phyloP scores from a whole-genome alignment of 2,888 invertebrate genomes.

The Sesamia inferens region DNA sequence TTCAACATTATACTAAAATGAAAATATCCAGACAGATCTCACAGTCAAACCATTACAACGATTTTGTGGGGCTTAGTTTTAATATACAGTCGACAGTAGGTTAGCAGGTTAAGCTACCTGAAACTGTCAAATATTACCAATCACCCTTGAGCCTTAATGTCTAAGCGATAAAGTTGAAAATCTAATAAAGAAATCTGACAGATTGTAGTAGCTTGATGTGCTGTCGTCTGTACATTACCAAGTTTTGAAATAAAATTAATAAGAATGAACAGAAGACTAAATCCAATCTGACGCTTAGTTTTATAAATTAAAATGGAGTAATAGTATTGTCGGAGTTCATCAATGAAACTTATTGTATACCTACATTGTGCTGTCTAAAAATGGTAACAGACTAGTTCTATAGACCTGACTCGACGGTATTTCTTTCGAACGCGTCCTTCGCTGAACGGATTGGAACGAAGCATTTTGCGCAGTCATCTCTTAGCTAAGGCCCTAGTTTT shows the following conservation, averaged over 20 bases:
- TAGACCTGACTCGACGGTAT: constrained; percentile 48
- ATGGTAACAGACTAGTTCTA: constrained; percentile 25
- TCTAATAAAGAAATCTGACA: too few species aligned
- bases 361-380: constrained; percentile 25
- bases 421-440: constrained; percentile 40
- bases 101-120: too few species aligned
- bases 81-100: too few species aligned
- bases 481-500: constrained; percentile 36
- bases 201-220: too few species aligned
- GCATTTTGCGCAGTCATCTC: constrained; percentile 54
- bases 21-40: background rate
- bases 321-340: constrained; percentile 28
- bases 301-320: constrained; percentile 14
- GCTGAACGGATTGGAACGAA: constrained; percentile 38
- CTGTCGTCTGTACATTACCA: too few species aligned
- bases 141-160: too few species aligned
- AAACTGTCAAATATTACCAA: too few species aligned
- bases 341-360: constrained; percentile 44
- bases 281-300: constrained; percentile 11
- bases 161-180: too few species aligned
- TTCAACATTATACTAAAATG: background rate
- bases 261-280: background rate
- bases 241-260: too few species aligned
- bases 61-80: too few species aligned
- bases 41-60: too few species aligned